A percentile compares a stretch with the other conserved stretches of the same genome.
phyloP scores from a whole-genome alignment of 2,888 invertebrate genomes.

The Parapristionchus giblindavisi region DNA sequence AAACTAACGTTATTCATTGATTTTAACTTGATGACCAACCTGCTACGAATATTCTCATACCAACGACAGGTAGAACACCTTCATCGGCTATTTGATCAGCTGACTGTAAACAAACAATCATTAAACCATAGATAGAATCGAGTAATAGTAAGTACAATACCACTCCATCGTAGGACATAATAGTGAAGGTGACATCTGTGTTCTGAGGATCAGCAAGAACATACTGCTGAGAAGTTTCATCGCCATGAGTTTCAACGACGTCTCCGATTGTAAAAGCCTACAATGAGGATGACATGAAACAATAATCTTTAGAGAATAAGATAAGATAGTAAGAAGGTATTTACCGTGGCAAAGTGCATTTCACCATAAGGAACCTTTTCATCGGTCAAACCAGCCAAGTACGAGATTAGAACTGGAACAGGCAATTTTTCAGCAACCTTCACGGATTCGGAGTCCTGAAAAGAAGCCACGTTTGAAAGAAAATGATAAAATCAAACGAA shows the following conservation, averaged over 20 bases:
- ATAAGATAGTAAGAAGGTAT: neutral
- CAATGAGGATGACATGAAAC: neutral
- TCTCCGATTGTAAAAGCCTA: conserved; percentile 36
- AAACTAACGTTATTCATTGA: neutral
- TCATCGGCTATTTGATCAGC: neutral
- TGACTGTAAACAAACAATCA: conserved; percentile 18
- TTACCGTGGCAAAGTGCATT: conserved; percentile 23
- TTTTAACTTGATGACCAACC: neutral
- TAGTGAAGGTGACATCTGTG: conserved; percentile 12
- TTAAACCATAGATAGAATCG: neutral
- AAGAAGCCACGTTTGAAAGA: neutral
- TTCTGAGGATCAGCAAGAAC: conserved; percentile 18
- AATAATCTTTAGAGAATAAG: neutral
- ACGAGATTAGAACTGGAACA: conserved; percentile 17
- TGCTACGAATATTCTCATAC: conserved; percentile 6
- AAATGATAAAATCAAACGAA: neutral
- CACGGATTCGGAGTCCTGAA: conserved; percentile 10
- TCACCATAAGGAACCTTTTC: conserved; percentile 14
- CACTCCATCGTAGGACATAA: conserved; percentile 6
- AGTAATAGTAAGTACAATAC: neutral
- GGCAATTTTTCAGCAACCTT: conserved; percentile 24
- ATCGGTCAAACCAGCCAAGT: conserved; percentile 7
- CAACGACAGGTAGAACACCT: neutral
- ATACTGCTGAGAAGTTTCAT: neutral
- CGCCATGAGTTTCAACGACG: neutral